Percentiles rank a stretch among this genome's conserved stretches.
Conservation (phyloP, 2,113 vertebrate species). For the Chinchilla lanigera region DNA sequence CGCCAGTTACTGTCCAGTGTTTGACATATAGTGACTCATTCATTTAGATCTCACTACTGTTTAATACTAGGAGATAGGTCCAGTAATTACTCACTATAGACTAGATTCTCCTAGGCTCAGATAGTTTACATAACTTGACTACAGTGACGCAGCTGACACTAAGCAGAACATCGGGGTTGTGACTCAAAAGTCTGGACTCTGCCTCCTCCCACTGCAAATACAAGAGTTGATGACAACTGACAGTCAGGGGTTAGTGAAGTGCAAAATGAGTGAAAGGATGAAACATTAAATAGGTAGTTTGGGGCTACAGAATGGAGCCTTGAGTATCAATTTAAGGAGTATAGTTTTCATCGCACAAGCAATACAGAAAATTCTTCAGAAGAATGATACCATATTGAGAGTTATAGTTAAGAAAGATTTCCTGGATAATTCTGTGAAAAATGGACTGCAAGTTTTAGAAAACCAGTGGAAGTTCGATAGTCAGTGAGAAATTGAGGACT, state of each 20-base stretch:
- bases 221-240: neutral
- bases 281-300: neutral
- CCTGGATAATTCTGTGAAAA: neutral
- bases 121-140: neutral
- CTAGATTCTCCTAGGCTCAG: neutral
- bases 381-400: too few species aligned
- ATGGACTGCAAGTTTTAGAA: neutral
- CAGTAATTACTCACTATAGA: neutral
- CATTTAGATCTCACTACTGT: neutral
- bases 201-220: neutral
- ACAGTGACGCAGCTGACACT: neutral
- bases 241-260: neutral
- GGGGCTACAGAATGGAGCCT: neutral
- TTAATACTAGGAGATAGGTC: neutral
- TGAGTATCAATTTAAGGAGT: neutral
- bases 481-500: neutral
- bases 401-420: neutral
- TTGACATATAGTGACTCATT: neutral
- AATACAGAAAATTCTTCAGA: neutral
- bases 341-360: neutral
- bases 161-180: neutral
- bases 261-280: neutral
- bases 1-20: neutral
- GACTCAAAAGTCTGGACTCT: neutral
- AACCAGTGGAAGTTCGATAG: neutral